A percentile compares a stretch with the other conserved stretches of the same genome.
phyloP scores from a whole-genome alignment of 2,888 invertebrate genomes.

The Cheilosia urbana region DNA sequence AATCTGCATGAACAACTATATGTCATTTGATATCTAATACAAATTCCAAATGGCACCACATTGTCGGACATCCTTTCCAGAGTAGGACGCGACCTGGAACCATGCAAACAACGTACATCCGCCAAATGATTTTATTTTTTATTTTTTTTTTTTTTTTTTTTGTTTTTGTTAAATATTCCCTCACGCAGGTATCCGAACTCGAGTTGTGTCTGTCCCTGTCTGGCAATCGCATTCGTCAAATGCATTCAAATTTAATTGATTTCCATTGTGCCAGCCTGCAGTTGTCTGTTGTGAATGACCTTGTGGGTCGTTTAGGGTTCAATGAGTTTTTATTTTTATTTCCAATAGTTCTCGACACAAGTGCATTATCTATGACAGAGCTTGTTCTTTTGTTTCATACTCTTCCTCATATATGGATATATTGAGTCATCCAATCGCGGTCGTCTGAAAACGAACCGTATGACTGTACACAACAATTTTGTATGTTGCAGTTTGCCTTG shows the following conservation, averaged over 20 bases:
- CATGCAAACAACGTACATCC: too few relatives aligned
- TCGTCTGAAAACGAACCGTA: constrained; percentile 18
- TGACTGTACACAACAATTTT: constrained; percentile 23
- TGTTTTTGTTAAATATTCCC: too few relatives aligned
- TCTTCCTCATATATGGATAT: constrained; percentile 3
- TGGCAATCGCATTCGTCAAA: neutral
- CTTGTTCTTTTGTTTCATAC: constrained; percentile 1
- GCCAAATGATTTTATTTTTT: too few relatives aligned
- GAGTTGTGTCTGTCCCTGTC: too few relatives aligned
- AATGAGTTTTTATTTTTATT: neutral
- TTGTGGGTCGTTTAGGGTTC: too few relatives aligned
- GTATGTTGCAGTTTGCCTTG: constrained; percentile 59
- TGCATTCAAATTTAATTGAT: constrained; percentile 20
- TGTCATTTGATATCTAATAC: too few relatives aligned
- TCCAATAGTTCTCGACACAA: neutral
- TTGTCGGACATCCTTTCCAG: too few relatives aligned
- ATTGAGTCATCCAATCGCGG: constrained; percentile 28
- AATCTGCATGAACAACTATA: too few relatives aligned
- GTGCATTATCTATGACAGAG: constrained; percentile 15
- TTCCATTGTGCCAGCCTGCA: neutral
- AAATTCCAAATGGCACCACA: too few relatives aligned
- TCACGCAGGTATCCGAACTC: too few relatives aligned
- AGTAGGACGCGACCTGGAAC: too few relatives aligned
- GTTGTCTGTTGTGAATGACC: neutral
- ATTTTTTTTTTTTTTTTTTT: too few relatives aligned